Evolutionary conservation across 1,140 invertebrate species (phyloP).

Genomic region (Hesperophylax magnus): DNA sequence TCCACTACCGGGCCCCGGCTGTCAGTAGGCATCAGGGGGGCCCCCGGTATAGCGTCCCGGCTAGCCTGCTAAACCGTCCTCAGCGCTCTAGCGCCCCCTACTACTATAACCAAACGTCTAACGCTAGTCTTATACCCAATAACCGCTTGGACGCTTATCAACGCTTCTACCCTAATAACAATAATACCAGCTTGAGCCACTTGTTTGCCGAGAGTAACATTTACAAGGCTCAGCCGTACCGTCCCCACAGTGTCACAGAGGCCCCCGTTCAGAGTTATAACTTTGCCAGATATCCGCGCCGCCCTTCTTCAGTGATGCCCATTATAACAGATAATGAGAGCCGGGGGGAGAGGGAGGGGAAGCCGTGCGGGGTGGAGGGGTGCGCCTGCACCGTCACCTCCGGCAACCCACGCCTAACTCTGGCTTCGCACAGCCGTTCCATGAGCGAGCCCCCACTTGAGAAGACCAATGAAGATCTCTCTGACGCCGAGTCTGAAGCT

Average conservation of each 20-base stretch:
- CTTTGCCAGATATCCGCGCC: constrained; percentile 19
- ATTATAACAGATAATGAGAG: constrained; percentile 37
- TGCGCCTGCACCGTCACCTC: constrained; percentile 34
- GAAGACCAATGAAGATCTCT: constrained; percentile 24
- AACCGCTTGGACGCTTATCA: constrained; percentile 17
- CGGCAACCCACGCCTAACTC: background rate
- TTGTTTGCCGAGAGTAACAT: constrained; percentile 50
- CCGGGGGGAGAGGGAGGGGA: background rate
- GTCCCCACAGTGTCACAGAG: constrained; percentile 51
- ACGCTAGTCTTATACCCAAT: constrained; percentile 31
- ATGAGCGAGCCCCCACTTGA: constrained; percentile 48
- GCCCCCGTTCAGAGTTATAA: constrained; percentile 28
- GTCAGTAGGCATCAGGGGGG: background rate
- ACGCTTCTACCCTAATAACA: constrained; percentile 32
- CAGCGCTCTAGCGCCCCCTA: constrained; percentile 36
- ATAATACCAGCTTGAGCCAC: constrained; percentile 44
- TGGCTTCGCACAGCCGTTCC: constrained; percentile 19
- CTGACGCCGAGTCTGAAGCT: constrained; percentile 18
- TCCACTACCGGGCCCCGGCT: constrained; percentile 57
- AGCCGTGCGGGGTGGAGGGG: constrained; percentile 33
- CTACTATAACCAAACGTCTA: constrained; percentile 52
- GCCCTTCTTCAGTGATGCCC: constrained; percentile 54
- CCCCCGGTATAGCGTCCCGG: constrained; percentile 25
- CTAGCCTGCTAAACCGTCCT: constrained; percentile 42
- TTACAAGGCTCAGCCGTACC: constrained; percentile 52